A percentile compares a stretch with the other conserved stretches of the same genome.
phyloP scores from a whole-genome alignment of 2,888 invertebrate genomes.

The Polydrusus tereticollis region DNA sequence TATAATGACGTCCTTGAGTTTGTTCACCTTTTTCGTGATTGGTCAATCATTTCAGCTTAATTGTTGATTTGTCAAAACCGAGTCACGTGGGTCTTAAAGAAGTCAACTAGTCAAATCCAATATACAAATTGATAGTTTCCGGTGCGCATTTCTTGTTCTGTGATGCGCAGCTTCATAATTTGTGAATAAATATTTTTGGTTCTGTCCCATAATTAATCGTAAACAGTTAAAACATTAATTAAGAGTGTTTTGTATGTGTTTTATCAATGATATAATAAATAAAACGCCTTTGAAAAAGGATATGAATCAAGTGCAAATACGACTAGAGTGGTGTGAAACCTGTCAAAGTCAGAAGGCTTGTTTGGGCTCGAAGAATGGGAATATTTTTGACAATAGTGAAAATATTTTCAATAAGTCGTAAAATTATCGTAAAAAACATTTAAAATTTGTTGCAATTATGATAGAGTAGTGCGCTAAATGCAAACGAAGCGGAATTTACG shows the following conservation, averaged over 20 bases:
- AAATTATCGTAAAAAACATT: conserved; percentile 14
- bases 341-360: conserved; percentile 56
- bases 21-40: conserved; percentile 7
- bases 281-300: not conserved
- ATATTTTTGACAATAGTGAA: conserved; percentile 60
- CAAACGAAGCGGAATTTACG: conserved; percentile 44
- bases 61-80: not conserved
- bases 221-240: not conserved
- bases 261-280: not conserved
- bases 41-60: not conserved
- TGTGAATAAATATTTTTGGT: not conserved
- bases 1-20: conserved; percentile 2
- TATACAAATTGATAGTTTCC: not conserved
- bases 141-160: too few species aligned
- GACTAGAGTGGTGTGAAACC: conserved; percentile 10
- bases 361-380: conserved; percentile 61
- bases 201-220: not conserved
- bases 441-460: conserved; percentile 11
- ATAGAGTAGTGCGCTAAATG: conserved; percentile 7
- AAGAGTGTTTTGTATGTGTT: not conserved
- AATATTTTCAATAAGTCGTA: conserved; percentile 29
- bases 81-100: not conserved
- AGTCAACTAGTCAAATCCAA: conserved; percentile 2
- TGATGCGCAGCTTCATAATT: not conserved
- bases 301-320: not conserved